Percentiles rank a stretch among this genome's conserved stretches.
Evolutionary conservation across 2,113 vertebrate species (phyloP).

Genomic region (Thinocorus orbignyianus): DNA sequence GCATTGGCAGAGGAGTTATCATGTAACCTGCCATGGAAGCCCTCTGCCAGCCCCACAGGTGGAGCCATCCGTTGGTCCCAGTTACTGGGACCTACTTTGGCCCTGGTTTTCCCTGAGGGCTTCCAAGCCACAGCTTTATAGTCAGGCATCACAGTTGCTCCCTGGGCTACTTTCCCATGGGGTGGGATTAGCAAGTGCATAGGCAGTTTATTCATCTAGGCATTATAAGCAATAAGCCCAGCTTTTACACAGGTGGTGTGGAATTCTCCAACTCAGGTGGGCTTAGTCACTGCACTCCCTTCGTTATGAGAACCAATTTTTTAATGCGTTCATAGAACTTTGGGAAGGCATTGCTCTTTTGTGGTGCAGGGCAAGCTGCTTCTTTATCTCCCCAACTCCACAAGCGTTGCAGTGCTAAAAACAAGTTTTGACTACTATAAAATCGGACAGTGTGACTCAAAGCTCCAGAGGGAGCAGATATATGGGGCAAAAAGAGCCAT

Average conservation of each 20-base stretch:
- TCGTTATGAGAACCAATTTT: background rate
- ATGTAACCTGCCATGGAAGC: background rate
- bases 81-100: background rate
- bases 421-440: background rate
- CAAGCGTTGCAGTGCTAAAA: background rate
- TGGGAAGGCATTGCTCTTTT: background rate
- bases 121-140: background rate
- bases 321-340: background rate
- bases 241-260: rapidly evolving
- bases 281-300: background rate
- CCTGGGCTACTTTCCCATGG: background rate
- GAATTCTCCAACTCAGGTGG: background rate
- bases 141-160: background rate
- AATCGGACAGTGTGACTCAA: background rate
- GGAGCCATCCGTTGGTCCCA: background rate
- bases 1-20: background rate
- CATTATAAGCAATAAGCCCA: background rate
- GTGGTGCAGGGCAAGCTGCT: background rate
- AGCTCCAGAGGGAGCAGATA: background rate
- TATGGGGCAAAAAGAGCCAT: background rate
- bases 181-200: background rate
- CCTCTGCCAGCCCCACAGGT: background rate
- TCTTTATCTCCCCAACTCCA: background rate
- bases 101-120: background rate
- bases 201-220: background rate